Base-by-base conservation (phyloP, 2,113 vertebrate genomes). In the Ondatra zibethicus region DNA sequence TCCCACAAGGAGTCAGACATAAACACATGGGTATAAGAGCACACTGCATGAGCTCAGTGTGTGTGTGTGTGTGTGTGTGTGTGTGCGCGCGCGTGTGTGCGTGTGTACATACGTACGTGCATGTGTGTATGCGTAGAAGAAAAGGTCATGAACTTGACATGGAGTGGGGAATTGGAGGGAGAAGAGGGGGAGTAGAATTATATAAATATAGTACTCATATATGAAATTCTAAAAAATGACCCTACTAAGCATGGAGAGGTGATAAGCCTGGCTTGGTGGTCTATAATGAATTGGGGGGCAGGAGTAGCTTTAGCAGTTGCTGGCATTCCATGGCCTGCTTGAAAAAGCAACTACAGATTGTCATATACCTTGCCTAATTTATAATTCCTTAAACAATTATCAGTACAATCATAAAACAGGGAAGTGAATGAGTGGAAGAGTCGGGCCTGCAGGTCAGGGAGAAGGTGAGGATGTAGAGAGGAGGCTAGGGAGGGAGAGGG, bases 401-500 rank as follows among this genome's bases (percentile, higher is more conserved):
- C 6, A 31, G 29, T 19, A 31, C 8, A 29, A 9, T 55, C 39
- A 17, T 72, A 70, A 68, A 31, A 17, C 36, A 47, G 70, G n/a
- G 1, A 13, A 29, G 9, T 6, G 31, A 27, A 65, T 31, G 52
- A 13, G 7, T 21, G 27, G 68, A 63, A 23, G 63, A 7, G 42
- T 6, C 2, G 2, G 52, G 36, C 19, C 23, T 36, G 29, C 14
- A 11, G 3, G 21, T 17, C 14, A 42, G 6, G 21, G n/a, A 36
- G 45, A 4, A 19, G 3, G 11, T 4, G 7, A 10, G 39, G 9
- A 55, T 13, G 13, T 0, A 33, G 52, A 3, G 33, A 33, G 9
- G 13, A 70, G 66, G 31, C 66, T 33, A 1, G 21, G 29, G 5
- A 36, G 4, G 27, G 47, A 55, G 23, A 4, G 14, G 3, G 8